Evolutionary conservation across 2,888 invertebrate genomes (phyloP), one percentile per base, ranked within the genome.

Genomic region (Stenodera caucasica): DNA sequence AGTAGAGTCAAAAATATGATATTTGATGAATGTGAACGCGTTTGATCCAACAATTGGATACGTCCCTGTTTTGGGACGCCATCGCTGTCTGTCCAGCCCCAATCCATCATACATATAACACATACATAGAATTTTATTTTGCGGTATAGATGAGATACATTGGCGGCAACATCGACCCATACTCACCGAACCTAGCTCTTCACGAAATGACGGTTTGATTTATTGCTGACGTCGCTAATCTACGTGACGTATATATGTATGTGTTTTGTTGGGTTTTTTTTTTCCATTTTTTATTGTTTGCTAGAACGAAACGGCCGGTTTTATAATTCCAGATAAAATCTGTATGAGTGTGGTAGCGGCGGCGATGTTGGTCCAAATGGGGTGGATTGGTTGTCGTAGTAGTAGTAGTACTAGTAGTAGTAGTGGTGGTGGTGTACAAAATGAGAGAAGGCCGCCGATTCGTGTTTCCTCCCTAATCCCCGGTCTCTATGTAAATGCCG

Each of bases 161-260:
- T 71, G 75, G 74, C 73, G 63, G 57, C 65, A 53, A 58, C 61
- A 63, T 45, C 45, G 45, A 45, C 58, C 63, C 60, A 62, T 40
- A 37, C 37, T 52, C 53, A 62, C 59, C 50, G 61, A 59, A 53
- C 49, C 68, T 68, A 68, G 71, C 74, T 75, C 75, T 75, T 78
- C 75, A 71, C 75, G 75, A 77, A 80, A 79, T 80, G 80, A 79
- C 78, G 78, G 76, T 77, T 80, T 81, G 80, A 81, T 81, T 80
- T 81, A 81, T 81, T 74, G 77, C 74, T 79, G 80, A 80, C 80
- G 78, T 77, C 74, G 79, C 79, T 80, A 81, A 81, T 81, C 80
- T 81, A 79, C 77, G 78, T 79, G 80, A 80, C 79, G 77, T 78
- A 78, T 78, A 78, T 78, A 75, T 77, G 77, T 80, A n/a, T n/a